These are phyloP conservation scores for Sminthurides aquaticus DNA, from an alignment of 2,888 invertebrate genomes.

Conservation along the genomic window DNA sequence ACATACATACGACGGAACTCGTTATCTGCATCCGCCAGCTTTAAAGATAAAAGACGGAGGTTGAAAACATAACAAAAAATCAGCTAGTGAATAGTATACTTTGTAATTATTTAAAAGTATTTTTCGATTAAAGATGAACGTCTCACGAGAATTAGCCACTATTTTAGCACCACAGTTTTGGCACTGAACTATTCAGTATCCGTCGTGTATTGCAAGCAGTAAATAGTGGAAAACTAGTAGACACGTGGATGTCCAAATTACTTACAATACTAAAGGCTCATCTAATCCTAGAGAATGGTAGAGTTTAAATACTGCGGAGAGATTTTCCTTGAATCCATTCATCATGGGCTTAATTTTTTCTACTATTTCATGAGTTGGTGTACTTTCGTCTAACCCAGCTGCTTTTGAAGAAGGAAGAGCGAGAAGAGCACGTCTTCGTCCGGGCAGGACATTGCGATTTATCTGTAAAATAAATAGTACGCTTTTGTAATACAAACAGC, in stretches of 20 bases:
- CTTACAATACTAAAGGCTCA: no score
- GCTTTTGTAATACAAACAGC: background rate
- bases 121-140: no score
- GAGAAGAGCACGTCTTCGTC: background rate
- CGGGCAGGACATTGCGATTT: constrained; percentile 9
- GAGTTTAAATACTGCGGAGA: background rate
- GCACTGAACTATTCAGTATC: no score
- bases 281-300: background rate
- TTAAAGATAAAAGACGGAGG: background rate
- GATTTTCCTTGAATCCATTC: background rate
- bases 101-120: no score
- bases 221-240: no score
- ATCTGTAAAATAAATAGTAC: constrained; percentile 12
- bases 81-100: no score
- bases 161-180: no score
- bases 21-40: background rate
- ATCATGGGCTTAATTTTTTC: background rate
- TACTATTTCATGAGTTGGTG: background rate
- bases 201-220: no score
- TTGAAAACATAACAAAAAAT: no score
- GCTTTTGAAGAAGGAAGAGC: background rate
- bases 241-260: no score
- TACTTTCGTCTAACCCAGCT: background rate
- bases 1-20: no score
- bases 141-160: no score